Conservation (phyloP, 2,113 vertebrate genomes). For the Syrrhaptes paradoxus region DNA sequence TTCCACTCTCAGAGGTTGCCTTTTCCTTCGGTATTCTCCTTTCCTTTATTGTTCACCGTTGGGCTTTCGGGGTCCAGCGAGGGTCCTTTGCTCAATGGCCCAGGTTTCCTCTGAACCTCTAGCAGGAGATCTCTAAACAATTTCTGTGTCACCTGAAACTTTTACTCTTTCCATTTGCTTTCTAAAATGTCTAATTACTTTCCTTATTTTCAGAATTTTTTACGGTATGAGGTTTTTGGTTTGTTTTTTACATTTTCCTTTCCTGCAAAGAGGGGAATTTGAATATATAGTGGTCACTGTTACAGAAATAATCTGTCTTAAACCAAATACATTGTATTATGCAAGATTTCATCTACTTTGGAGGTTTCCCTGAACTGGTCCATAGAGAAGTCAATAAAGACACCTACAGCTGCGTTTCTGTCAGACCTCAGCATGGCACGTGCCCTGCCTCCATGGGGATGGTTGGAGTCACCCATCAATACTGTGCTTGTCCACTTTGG, state of each 20-base stretch:
- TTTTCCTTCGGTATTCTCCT: neutral
- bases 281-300: neutral
- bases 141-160: neutral
- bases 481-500: neutral
- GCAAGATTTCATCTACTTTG: neutral
- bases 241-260: neutral
- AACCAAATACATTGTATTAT: fast-evolving
- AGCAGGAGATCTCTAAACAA: neutral
- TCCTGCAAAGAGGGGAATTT: neutral
- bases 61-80: neutral
- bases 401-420: neutral
- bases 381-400: neutral
- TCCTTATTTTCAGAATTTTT: neutral
- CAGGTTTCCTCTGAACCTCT: neutral
- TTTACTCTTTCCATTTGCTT: neutral
- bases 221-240: neutral
- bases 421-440: neutral
- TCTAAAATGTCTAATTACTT: neutral
- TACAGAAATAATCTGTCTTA: neutral
- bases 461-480: neutral
- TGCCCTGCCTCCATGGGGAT: neutral
- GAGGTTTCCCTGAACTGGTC: neutral
- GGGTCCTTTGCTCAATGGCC: neutral
- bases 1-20: neutral
- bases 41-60: neutral